Conservation (phyloP, 2,113 vertebrate species). For the Pardalotus punctatus region DNA sequence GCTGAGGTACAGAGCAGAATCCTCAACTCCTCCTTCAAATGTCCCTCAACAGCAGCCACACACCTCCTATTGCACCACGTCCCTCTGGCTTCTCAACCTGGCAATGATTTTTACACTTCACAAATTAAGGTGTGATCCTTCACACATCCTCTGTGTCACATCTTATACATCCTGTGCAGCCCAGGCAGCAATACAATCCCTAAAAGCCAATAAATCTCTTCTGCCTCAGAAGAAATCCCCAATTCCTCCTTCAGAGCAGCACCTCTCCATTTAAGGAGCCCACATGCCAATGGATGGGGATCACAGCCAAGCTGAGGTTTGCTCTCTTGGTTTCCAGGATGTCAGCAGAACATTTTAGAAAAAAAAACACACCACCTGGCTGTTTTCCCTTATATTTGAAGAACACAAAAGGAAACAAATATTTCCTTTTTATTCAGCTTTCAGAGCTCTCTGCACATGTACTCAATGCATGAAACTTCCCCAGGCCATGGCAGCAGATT, state of each 20-base stretch:
- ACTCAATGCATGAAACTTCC: neutral
- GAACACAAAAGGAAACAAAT: neutral
- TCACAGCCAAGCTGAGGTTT: neutral
- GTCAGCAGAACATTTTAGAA: neutral
- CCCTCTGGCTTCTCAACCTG: neutral
- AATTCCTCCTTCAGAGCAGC: neutral
- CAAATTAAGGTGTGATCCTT: neutral
- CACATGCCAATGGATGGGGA: neutral
- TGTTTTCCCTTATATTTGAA: neutral
- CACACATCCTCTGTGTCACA: neutral
- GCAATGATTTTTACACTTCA: neutral
- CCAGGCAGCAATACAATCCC: neutral
- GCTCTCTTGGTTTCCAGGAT: neutral
- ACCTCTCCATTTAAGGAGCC: neutral
- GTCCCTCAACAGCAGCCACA: neutral
- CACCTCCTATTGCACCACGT: neutral
- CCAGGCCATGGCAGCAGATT: neutral
- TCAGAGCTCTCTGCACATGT: neutral
- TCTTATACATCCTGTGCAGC: neutral
- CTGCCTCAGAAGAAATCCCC: neutral
- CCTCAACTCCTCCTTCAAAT: neutral
- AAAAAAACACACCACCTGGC: neutral
- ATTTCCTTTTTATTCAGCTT: neutral
- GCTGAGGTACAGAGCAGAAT: neutral
- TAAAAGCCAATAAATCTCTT: neutral